Conservation (phyloP, 2,888 invertebrate genomes). For the Trichacis sp. region DNA sequence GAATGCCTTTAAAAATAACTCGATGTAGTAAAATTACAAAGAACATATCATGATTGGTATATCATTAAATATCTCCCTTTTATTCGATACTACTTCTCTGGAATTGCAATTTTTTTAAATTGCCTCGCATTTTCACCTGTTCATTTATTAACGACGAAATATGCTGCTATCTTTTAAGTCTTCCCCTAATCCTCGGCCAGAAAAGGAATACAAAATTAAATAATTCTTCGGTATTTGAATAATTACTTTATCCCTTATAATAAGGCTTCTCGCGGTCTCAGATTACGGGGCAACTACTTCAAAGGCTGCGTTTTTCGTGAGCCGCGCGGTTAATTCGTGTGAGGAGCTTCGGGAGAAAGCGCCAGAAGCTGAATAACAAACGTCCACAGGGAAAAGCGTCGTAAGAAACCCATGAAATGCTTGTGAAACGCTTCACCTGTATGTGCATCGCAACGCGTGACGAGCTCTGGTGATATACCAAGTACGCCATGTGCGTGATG, state of each 20-base stretch:
- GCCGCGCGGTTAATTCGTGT: neutral
- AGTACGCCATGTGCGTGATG: conserved; percentile 34
- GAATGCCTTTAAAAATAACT: neutral
- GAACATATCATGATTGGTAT: neutral
- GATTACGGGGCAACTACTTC: conserved; percentile 29
- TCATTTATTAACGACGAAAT: conserved; percentile 5
- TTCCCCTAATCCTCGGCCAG: conserved; percentile 16
- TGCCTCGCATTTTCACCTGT: neutral
- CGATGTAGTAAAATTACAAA: neutral
- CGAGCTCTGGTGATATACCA: conserved; percentile 24
- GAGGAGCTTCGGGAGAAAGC: neutral
- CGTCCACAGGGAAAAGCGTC: no score
- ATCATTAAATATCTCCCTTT: neutral
- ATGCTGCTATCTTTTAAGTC: conserved; percentile 10
- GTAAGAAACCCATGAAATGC: no score
- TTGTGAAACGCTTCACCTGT: no score
- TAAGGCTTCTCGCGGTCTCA: conserved; percentile 35
- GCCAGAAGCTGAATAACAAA: no score
- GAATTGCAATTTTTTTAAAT: neutral
- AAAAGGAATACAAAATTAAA: conserved; percentile 18
- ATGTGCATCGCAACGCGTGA: conserved; percentile 20
- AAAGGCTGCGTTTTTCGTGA: conserved; percentile 20
- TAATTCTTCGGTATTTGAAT: conserved; percentile 35
- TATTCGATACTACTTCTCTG: neutral
- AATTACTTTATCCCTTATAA: conserved; percentile 27